Base-by-base conservation (phyloP, 1,140 invertebrate genomes). In the Diuraphis noxia region DNA sequence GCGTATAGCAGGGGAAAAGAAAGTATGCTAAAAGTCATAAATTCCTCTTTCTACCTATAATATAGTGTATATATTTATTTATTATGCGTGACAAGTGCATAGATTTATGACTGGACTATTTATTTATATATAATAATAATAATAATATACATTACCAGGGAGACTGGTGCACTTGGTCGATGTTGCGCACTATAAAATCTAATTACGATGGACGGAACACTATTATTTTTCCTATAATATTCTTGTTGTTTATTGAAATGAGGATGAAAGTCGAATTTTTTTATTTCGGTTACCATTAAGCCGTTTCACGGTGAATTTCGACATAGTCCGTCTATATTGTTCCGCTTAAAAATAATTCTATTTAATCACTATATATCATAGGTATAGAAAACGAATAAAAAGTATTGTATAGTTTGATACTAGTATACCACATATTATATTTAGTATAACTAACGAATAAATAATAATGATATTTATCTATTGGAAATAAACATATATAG, bases 241-340 rank as follows among this genome's bases (percentile, higher is more conserved):
- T 72, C 36, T 86, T 34, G 21, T 52, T 56, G 49, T 87, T 87
- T 85, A 30, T 87, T 88, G 30, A 40, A 88, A 56, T 63, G 36
- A 88, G 38, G 49, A 56, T 63, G 86, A 56, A 88, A 56, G 86
- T 88, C 56, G n/a, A 34, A 40, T 87, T 25, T 86, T 34, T 52
- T 10, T 38, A 43, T 84, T 25, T 30, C 19, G 3, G 38, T 49
- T 63, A 13, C 52, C 7, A 63, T 63, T 88, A 63, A 19, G 38
- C 49, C 25, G 38, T 88, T 56, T 40, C 49, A 63, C 49, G n/a
- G 52, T 63, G 36, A 88, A 88, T 88, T 88, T 41, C n/a, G 36
- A 63, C 23, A 88, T 88, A 46, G 25, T 88, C 25, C 13, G 25
- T 56, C 86, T 19, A 63, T 13, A 13, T n/a, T 63, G 86, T 63